phyloP scores from a whole-genome alignment of 2,797 vertebrate genomes.

The Streptopelia turtur region DNA sequence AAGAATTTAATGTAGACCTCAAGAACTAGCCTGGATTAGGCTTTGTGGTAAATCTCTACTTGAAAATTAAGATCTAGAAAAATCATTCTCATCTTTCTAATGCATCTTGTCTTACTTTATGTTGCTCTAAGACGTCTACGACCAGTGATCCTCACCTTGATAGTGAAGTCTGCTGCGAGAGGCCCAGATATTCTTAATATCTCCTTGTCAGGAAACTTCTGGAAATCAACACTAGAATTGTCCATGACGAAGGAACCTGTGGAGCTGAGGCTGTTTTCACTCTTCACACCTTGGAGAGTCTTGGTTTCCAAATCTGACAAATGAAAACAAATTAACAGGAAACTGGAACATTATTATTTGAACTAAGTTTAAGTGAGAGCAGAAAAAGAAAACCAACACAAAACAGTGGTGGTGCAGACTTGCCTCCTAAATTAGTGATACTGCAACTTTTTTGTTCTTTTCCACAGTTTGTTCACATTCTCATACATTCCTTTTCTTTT shows the following conservation, averaged over 20 bases:
- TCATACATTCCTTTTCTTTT: background rate
- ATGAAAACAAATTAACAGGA: conserved; percentile 43
- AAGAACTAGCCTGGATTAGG: background rate
- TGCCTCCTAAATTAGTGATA: background rate
- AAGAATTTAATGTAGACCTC: background rate
- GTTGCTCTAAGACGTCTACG: background rate
- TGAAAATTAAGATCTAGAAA: background rate
- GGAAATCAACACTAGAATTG: conserved; percentile 93
- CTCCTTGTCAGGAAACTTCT: conserved; percentile 93
- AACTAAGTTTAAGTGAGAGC: background rate
- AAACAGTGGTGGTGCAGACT: background rate
- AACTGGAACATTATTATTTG: background rate
- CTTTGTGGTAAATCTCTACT: background rate
- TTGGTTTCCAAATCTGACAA: conserved; percentile 91
- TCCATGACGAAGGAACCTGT: conserved; percentile 87
- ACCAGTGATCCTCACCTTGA: conserved; percentile 86
- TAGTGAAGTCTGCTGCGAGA: conserved; percentile 90
- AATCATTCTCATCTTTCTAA: background rate
- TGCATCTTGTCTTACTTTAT: background rate
- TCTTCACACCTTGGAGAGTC: conserved; percentile 88
- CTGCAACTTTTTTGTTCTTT: background rate
- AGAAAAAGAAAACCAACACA: background rate
- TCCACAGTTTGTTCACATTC: background rate
- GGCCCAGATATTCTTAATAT: conserved; percentile 90
- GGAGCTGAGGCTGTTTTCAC: conserved; percentile 83